A percentile compares a stretch with the other conserved stretches of the same genome.
Conservation (phyloP, 2,888 invertebrate genomes). For the Mythimna loreyi region DNA sequence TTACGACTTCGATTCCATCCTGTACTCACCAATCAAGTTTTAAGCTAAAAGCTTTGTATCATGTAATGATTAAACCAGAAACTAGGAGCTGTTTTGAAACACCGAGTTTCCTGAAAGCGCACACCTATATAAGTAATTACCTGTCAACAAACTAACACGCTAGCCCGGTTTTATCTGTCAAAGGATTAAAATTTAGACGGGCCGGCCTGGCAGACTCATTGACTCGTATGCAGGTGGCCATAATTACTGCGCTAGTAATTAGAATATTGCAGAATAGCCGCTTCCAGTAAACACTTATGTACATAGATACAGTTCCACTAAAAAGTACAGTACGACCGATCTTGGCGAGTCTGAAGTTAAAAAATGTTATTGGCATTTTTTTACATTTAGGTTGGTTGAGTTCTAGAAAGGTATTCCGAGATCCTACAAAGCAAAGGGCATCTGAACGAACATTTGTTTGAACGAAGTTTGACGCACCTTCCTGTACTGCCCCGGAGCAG, state of each 20-base stretch:
- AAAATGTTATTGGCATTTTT: no score
- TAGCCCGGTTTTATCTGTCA: conserved; percentile 37
- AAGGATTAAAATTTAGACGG: conserved; percentile 41
- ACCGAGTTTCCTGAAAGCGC: conserved; percentile 19
- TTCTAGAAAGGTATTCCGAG: no score
- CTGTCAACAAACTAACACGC: conserved; percentile 29
- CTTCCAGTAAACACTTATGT: neutral
- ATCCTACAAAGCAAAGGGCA: no score
- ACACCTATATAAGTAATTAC: conserved; percentile 40
- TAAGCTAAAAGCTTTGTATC: neutral
- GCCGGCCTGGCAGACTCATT: conserved; percentile 1
- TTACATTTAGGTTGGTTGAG: no score
- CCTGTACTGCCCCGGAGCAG: no score
- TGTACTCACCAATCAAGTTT: neutral
- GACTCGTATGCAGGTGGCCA: conserved; percentile 29
- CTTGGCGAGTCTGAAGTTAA: no score
- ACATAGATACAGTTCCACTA: no score
- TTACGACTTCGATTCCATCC: no score
- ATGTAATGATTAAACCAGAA: neutral
- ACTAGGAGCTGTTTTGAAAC: conserved; percentile 9
- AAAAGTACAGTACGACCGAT: no score
- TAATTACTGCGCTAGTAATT: conserved; percentile 11
- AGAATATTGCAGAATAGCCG: neutral
- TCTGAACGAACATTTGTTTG: no score
- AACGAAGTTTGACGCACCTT: no score